phyloP scores from a whole-genome alignment of 35 echinoderm and acorn worm species.

The Ophiothrix spiculata region DNA sequence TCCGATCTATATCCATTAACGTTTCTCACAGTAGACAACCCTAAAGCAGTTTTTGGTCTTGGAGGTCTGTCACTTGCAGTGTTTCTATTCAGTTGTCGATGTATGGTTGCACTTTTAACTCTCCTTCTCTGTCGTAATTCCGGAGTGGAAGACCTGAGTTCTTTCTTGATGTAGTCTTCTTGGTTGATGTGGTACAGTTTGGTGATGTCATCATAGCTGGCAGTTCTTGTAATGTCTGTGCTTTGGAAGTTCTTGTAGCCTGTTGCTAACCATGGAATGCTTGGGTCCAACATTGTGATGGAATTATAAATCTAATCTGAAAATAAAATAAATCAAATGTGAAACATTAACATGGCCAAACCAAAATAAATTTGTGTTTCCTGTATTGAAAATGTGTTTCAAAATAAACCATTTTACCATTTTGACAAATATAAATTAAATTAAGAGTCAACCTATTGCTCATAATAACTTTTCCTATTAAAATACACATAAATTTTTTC shows the following conservation, averaged over 20 bases:
- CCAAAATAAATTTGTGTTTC: background rate
- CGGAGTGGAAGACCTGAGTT: constrained; percentile 25
- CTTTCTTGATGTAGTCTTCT: constrained; percentile 11
- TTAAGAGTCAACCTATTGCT: too few relatives aligned
- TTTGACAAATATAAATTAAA: background rate
- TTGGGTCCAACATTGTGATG: constrained; percentile 75
- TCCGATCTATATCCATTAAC: background rate
- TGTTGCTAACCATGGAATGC: constrained; percentile 71
- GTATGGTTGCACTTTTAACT: constrained; percentile 63
- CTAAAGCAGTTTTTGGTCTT: background rate
- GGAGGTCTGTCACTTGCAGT: background rate
- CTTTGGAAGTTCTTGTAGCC: constrained; percentile 81
- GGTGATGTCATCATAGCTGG: constrained; percentile 34
- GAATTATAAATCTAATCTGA: background rate
- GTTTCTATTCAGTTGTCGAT: background rate
- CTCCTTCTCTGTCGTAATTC: constrained; percentile 43
- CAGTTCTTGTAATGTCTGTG: constrained; percentile 50
- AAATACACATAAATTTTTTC: too few relatives aligned
- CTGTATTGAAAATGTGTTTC: background rate
- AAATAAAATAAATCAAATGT: background rate
- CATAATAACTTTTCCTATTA: too few relatives aligned
- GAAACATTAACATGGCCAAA: background rate
- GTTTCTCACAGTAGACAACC: background rate
- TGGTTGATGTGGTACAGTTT: constrained; percentile 17
- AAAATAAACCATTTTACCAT: background rate